These are phyloP conservation scores for Dasypogon diadema DNA, from an alignment of 2,888 invertebrate species.

Conservation along the genomic window DNA sequence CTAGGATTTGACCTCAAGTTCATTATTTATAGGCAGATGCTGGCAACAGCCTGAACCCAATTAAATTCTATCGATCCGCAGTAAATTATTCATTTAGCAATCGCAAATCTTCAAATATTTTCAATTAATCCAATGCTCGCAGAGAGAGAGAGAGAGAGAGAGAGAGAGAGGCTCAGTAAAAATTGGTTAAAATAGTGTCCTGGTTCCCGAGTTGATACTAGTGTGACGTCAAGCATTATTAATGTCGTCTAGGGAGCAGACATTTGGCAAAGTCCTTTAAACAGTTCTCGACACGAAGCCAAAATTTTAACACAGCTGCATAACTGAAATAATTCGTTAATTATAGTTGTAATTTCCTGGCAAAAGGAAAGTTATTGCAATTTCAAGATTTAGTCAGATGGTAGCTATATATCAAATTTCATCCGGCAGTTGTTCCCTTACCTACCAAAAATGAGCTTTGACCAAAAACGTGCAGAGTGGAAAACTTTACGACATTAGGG, in stretches of 20 bases:
- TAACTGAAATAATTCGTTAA: not conserved
- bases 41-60: slow-evolving; percentile 18
- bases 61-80: slow-evolving; percentile 27
- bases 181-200: not conserved
- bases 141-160: too few species aligned
- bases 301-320: not conserved
- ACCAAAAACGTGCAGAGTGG: not conserved
- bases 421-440: not conserved
- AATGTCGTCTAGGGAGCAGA: not conserved
- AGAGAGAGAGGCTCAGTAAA: not conserved
- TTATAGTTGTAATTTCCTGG: too few species aligned
- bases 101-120: not conserved
- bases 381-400: not conserved
- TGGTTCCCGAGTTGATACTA: not conserved
- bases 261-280: not conserved
- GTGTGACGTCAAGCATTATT: not conserved
- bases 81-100: slow-evolving; percentile 22
- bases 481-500: not conserved
- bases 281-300: too few species aligned
- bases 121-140: slow-evolving; percentile 9
- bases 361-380: not conserved
- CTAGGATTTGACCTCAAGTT: slow-evolving; percentile 13
- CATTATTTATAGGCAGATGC: slow-evolving; percentile 34
- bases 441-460: not conserved
- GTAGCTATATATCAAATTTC: not conserved